These are phyloP conservation scores for Chauna torquata DNA, from an alignment of 2,113 vertebrate genomes.

Conservation along the genomic window DNA sequence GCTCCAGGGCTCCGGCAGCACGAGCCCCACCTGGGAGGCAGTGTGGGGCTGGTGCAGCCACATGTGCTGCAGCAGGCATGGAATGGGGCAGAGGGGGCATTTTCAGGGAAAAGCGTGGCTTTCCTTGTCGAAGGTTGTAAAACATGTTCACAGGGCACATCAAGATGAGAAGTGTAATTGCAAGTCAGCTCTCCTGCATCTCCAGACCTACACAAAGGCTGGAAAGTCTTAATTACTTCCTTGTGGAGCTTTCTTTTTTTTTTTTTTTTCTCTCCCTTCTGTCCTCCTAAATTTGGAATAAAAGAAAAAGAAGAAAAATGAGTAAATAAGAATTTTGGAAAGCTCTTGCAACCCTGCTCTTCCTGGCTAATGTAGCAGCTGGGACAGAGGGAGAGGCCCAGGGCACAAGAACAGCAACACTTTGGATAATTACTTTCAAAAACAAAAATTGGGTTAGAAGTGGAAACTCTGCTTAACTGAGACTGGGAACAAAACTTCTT, in stretches of 20 bases:
- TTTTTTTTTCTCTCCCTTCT: neutral
- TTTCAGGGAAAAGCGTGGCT: neutral
- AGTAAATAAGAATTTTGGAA: slow-evolving; percentile 10
- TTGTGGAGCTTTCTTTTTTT: neutral
- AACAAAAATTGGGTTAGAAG: neutral
- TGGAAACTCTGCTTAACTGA: slow-evolving; percentile 10
- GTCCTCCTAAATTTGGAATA: neutral
- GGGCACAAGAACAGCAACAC: neutral
- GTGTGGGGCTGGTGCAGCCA: fast-evolving
- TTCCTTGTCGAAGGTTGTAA: neutral
- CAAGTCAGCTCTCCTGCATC: neutral
- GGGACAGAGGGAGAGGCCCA: neutral
- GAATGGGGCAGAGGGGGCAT: fast-evolving
- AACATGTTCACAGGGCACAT: neutral
- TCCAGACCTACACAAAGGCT: neutral
- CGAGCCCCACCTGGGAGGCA: neutral
- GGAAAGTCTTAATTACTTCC: neutral
- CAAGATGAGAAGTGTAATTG: neutral
- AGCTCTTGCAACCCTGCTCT: neutral
- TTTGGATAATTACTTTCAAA: neutral
- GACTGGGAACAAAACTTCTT: neutral
- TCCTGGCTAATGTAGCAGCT: neutral
- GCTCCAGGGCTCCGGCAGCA: fast-evolving
- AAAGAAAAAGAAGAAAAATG: neutral
- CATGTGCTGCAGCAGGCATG: neutral